phyloP scores from a whole-genome alignment of 2,888 invertebrate genomes.

The Salticus scenicus region DNA sequence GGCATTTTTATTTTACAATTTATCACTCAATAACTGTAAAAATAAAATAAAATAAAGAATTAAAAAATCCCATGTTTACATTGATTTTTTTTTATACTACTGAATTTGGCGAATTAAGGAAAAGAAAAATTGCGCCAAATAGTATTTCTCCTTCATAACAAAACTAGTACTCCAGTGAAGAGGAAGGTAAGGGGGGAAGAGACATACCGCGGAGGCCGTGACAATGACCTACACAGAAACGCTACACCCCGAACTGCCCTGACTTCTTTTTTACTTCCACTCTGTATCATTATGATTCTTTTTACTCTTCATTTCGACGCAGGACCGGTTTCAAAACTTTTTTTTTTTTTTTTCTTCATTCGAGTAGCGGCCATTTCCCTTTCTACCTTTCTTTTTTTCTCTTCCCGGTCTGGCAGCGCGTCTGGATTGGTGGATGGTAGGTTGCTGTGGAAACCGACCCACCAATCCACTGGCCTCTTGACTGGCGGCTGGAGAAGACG shows the following conservation, averaged over 20 bases:
- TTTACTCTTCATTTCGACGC: slow-evolving; percentile 42
- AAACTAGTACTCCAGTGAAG: slow-evolving; percentile 45
- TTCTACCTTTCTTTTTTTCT: slow-evolving; percentile 46
- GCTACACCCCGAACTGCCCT: slow-evolving; percentile 40
- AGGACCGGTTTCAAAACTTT: slow-evolving; percentile 30
- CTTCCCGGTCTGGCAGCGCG: slow-evolving; percentile 38
- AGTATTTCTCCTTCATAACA: slow-evolving; percentile 23
- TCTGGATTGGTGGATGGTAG: slow-evolving; percentile 52
- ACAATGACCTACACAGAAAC: slow-evolving; percentile 68
- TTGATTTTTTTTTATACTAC: no score
- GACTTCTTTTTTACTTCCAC: slow-evolving; percentile 24
- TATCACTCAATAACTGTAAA: no score
- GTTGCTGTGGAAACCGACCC: slow-evolving; percentile 66
- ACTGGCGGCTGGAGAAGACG: slow-evolving; percentile 25
- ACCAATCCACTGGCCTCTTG: slow-evolving; percentile 69
- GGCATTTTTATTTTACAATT: no score
- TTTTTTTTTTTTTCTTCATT: neutral
- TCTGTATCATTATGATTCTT: slow-evolving; percentile 47
- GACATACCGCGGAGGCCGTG: slow-evolving; percentile 53
- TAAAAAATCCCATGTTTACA: no score
- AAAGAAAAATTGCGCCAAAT: slow-evolving; percentile 26
- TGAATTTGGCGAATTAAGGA: neutral
- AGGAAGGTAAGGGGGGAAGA: neutral
- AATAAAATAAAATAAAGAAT: no score
- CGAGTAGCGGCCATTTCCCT: slow-evolving; percentile 63